Conservation (phyloP, 1,140 invertebrate species). For the Diabrotica undecimpunctata region DNA sequence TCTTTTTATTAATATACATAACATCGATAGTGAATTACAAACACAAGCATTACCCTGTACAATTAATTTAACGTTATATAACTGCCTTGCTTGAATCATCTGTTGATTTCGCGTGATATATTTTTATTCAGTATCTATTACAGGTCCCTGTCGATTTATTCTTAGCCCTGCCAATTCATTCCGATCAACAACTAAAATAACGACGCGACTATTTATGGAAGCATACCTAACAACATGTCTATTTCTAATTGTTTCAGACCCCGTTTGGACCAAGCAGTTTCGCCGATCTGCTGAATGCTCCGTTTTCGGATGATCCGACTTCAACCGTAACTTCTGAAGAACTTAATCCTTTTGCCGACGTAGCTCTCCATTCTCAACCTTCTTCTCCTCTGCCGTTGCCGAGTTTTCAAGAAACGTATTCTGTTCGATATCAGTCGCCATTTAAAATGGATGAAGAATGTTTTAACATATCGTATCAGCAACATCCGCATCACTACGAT, state of each 20-base stretch:
- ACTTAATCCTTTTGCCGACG: conserved; percentile 45
- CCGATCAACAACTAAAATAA: neutral
- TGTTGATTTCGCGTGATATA: conserved; percentile 1
- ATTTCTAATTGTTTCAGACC: conserved; percentile 49
- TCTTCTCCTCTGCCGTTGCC: conserved; percentile 62
- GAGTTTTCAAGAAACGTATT: conserved; percentile 84
- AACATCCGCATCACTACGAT: conserved; percentile 56
- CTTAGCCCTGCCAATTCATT: neutral
- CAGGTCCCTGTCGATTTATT: neutral
- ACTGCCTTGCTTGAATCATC: neutral
- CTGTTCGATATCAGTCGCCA: conserved; percentile 61
- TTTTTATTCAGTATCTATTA: conserved; percentile 3
- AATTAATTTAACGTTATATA: neutral
- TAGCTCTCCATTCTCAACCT: conserved; percentile 40
- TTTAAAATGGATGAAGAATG: conserved; percentile 79
- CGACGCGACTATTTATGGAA: neutral
- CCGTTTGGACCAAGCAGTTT: conserved; percentile 62
- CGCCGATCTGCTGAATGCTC: conserved; percentile 59
- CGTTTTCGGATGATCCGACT: conserved; percentile 53
- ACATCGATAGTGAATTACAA: no score
- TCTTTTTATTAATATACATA: no score
- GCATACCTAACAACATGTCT: neutral
- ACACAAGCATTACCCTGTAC: neutral
- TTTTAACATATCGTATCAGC: conserved; percentile 57
- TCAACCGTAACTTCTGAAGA: conserved; percentile 41